Conservation (phyloP, 2,113 vertebrate genomes). For the Poeciliopsis retropinna region DNA sequence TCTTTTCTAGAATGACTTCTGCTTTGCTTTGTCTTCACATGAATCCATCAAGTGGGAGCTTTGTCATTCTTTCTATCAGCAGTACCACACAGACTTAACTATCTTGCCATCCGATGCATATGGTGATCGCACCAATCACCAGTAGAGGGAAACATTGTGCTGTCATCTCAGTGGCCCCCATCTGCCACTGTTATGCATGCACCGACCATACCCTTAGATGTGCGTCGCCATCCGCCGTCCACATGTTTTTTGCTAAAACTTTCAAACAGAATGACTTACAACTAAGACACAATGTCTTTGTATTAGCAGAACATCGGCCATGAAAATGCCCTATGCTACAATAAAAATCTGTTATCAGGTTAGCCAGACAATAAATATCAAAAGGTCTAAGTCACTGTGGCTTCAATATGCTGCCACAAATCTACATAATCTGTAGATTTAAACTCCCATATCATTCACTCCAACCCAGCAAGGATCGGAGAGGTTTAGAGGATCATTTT, state of each 20-base stretch:
- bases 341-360: conserved; percentile 2
- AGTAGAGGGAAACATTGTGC: conserved; percentile 79
- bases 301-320: background rate
- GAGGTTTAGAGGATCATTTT: conserved; percentile 47
- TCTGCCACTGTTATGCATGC: conserved; percentile 38
- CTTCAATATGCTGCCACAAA: conserved; percentile 15
- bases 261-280: conserved; percentile 10
- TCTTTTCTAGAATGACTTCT: background rate
- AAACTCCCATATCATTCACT: conserved; percentile 23
- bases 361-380: conserved; percentile 5
- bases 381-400: background rate
- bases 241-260: conserved; percentile 25
- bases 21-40: background rate
- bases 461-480: conserved; percentile 17
- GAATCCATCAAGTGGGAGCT: accelerated
- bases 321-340: background rate
- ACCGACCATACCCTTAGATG: conserved; percentile 41
- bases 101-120: conserved; percentile 8
- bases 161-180: conserved; percentile 30
- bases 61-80: background rate
- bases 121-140: conserved; percentile 45
- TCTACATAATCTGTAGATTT: conserved; percentile 10
- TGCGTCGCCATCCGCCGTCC: conserved; percentile 26
- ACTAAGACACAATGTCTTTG: background rate
- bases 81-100: conserved; percentile 23